Conservation (phyloP, 2,113 vertebrate species). For the Ictalurus punctatus region DNA sequence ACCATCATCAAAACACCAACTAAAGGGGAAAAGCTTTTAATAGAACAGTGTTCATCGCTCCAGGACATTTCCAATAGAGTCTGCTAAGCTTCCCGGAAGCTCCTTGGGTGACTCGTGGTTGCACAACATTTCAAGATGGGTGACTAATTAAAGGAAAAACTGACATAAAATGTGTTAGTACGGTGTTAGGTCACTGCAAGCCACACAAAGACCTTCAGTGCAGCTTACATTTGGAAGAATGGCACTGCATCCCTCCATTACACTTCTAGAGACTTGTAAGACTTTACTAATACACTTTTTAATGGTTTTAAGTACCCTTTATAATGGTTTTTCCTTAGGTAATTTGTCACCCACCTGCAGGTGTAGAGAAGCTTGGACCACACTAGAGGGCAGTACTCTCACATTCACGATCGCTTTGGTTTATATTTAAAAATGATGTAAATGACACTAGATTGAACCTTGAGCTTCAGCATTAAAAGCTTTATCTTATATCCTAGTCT, state of each 20-base stretch:
- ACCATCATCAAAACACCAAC: not conserved
- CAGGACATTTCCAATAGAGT: no score
- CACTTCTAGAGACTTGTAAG: not conserved
- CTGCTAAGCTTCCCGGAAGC: no score
- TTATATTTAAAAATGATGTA: not conserved
- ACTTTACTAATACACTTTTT: not conserved
- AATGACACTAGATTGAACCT: not conserved
- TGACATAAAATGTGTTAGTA: not conserved
- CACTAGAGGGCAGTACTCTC: constrained; percentile 68
- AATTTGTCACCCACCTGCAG: not conserved
- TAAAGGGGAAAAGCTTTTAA: not conserved
- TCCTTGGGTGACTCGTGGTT: not conserved
- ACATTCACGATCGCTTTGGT: constrained; percentile 17
- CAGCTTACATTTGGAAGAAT: not conserved
- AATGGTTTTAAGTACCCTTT: not conserved
- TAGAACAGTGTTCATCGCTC: no score
- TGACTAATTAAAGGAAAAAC: not conserved
- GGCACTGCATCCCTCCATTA: not conserved
- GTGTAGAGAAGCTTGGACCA: not conserved
- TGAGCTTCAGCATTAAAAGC: not conserved
- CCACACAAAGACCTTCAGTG: not conserved
- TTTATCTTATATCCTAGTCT: not conserved
- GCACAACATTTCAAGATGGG: not conserved
- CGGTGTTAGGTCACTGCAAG: not conserved
- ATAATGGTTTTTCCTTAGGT: not conserved